Conservation (phyloP, 2,888 invertebrate genomes). For the Acleris holmiana region DNA sequence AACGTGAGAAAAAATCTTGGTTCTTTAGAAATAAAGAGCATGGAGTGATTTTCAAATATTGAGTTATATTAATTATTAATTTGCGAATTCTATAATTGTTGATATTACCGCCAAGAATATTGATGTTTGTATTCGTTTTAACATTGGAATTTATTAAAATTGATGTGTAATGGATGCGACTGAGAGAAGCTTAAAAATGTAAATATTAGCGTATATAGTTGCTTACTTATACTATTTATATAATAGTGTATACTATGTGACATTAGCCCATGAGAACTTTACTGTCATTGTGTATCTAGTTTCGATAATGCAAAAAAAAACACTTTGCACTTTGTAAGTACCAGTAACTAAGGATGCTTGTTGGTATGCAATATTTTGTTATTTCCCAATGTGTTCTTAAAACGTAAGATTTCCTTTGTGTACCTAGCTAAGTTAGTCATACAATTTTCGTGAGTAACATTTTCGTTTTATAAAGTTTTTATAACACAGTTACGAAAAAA, state of each 20-base stretch:
- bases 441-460: too few species aligned
- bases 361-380: too few species aligned
- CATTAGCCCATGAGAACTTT: constrained; percentile 13
- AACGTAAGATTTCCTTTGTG: too few species aligned
- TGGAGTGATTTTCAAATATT: background rate
- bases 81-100: constrained; percentile 23
- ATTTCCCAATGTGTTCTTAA: too few species aligned
- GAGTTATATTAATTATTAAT: constrained; percentile 3
- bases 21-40: background rate
- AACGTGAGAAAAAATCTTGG: background rate
- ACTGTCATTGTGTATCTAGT: background rate
- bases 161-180: constrained; percentile 37
- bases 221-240: constrained; percentile 15
- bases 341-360: too few species aligned
- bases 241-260: constrained; percentile 22
- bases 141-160: constrained; percentile 27
- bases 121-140: constrained; percentile 17
- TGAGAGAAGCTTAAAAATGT: constrained; percentile 36
- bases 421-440: too few species aligned
- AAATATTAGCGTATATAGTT: constrained; percentile 37
- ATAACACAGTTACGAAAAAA: too few species aligned
- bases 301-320: too few species aligned
- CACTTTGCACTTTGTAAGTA: too few species aligned
- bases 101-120: constrained; percentile 12
- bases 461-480: too few species aligned